Base-by-base conservation (phyloP, 2,797 vertebrate genomes). In the Alectoris magna region DNA sequence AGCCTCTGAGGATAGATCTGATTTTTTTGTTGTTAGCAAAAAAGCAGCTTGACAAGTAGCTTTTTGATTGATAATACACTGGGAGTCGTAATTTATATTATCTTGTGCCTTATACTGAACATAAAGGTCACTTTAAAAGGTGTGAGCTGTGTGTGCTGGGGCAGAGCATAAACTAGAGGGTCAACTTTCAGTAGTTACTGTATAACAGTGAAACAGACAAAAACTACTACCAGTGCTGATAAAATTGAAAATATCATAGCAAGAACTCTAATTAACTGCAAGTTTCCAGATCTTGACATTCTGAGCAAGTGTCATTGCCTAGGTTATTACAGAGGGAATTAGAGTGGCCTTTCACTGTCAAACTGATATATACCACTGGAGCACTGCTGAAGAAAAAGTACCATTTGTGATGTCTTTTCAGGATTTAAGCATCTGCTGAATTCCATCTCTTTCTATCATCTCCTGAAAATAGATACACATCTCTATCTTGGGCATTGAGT, bases 221-320 rank as follows among this genome's bases (percentile, higher is more conserved):
- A 95, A 97, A 93, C 89, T 82, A 85, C 82, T 81, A 95, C 73
- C 79, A 78, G 72, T 75, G 83, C 73, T 85, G 93, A 85, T 93
- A 97, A 96, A 97, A 97, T 96, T 93, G 94, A 97, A 97, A 96
- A 91, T 96, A 97, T 69, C 88, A 90, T 88, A 17, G 93, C 92
- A 97, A 97, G 79, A 74, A 75, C 56, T 96, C 95, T 97, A 98
- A 98, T 97, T 98, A 98, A 97, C 87, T 94, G 84, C 74, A 91
- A 97, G 96, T 97, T 97, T 96, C 88, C 70, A 95, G 93, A 97
- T 97, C 81, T 92, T 97, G 96, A 95, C 96, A 97, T 97, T 97
- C 94, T 84, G 91, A 36, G 67, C 87, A 96, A 97, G 97, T 98
- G 95, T 97, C 97, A 96, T 96, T 97, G 95, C 93, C 94, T 87